phyloP scores from a whole-genome alignment of 2,888 invertebrate genomes.

The Noctua janthe region DNA sequence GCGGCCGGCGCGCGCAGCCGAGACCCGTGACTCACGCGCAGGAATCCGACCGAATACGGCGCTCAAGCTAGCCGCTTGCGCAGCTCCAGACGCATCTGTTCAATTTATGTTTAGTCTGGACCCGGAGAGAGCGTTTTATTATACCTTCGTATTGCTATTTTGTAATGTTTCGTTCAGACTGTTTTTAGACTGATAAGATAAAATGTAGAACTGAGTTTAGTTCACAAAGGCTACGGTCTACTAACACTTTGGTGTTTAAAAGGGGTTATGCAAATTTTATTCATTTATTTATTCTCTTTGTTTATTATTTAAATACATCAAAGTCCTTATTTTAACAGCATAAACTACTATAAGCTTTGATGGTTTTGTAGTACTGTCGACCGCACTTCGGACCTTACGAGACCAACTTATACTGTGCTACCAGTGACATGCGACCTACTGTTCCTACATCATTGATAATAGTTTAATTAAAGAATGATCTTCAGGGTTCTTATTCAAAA shows the following conservation, averaged over 20 bases:
- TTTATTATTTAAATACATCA: not conserved
- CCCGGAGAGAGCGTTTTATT: constrained; percentile 70
- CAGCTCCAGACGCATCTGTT: constrained; percentile 67
- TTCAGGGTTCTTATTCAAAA: not conserved
- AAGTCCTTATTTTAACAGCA: not conserved
- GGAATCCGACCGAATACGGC: constrained; percentile 78
- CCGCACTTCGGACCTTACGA: not conserved
- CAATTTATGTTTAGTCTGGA: constrained; percentile 76
- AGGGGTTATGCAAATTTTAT: constrained; percentile 1
- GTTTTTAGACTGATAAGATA: constrained; percentile 24
- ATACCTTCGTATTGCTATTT: constrained; percentile 60
- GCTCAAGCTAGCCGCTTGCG: constrained; percentile 60
- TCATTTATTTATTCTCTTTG: not conserved
- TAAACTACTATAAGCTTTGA: not conserved
- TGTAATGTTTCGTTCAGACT: constrained; percentile 25
- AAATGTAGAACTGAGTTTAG: not conserved
- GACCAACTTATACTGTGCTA: not conserved
- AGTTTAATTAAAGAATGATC: not conserved
- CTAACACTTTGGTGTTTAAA: not conserved
- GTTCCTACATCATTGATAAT: not conserved
- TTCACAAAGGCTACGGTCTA: not conserved
- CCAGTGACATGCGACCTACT: not conserved
- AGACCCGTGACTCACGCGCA: constrained; percentile 79
- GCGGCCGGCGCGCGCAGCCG: constrained; percentile 63
- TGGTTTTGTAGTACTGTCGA: not conserved